phyloP scores from a whole-genome alignment of 2,888 invertebrate species.

The Caenorhabditis drosophilae region DNA sequence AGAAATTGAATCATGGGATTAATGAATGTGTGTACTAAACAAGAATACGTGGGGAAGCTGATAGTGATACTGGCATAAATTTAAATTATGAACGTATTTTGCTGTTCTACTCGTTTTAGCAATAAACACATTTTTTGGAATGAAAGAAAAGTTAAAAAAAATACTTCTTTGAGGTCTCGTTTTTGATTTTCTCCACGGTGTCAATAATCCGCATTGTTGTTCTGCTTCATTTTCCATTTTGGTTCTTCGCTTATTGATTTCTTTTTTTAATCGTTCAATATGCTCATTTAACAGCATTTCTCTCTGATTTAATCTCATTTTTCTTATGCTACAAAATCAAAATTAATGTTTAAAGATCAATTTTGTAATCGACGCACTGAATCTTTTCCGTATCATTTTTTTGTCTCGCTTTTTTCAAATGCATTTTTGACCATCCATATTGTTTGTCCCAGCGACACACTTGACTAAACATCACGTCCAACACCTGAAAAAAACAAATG shows the following conservation, averaged over 20 bases:
- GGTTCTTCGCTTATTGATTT: constrained; percentile 51
- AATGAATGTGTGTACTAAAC: too few relatives aligned
- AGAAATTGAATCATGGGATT: too few relatives aligned
- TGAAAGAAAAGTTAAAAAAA: background rate
- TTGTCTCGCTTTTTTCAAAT: constrained; percentile 33
- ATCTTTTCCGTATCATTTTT: constrained; percentile 36
- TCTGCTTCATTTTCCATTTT: constrained; percentile 51
- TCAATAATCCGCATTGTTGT: constrained; percentile 40
- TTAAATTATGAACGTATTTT: too few relatives aligned
- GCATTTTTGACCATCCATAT: constrained; percentile 51
- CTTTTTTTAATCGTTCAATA: constrained; percentile 48
- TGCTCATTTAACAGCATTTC: constrained; percentile 46
- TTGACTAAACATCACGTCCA: constrained; percentile 49
- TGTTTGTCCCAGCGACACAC: constrained; percentile 55
- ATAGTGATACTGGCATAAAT: too few relatives aligned
- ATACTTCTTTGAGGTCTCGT: constrained; percentile 26
- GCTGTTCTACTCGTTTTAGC: too few relatives aligned
- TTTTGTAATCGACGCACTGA: constrained; percentile 14
- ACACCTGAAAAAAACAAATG: constrained; percentile 13
- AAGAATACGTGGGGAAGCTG: too few relatives aligned
- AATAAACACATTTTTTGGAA: background rate
- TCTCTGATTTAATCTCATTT: constrained; percentile 29
- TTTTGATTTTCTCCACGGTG: constrained; percentile 52
- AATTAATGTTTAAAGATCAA: background rate
- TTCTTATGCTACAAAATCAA: constrained; percentile 14